phyloP scores from a whole-genome alignment of 2,888 invertebrate genomes.

The Drosophila subquinaria region DNA sequence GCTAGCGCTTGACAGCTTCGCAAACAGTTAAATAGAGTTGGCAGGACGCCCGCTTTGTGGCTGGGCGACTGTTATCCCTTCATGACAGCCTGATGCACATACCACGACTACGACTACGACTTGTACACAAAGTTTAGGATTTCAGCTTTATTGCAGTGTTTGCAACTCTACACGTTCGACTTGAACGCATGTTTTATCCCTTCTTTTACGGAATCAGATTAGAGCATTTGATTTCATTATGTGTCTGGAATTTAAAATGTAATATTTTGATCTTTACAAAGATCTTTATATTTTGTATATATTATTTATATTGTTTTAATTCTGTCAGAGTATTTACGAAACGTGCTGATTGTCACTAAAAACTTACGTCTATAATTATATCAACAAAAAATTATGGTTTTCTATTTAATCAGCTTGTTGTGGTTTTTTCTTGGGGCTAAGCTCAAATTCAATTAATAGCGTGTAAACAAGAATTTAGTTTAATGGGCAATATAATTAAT shows the following conservation, averaged over 20 bases:
- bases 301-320: too few species aligned
- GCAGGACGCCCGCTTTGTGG: constrained; percentile 63
- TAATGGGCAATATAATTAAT: background rate
- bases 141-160: constrained; percentile 30
- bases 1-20: constrained; percentile 78
- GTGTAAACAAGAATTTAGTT: constrained; percentile 46
- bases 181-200: background rate
- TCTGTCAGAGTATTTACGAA: background rate
- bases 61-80: constrained; percentile 45
- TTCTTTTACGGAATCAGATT: background rate
- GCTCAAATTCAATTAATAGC: constrained; percentile 51
- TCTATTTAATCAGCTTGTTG: constrained; percentile 28
- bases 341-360: background rate
- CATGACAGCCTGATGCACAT: constrained; percentile 36
- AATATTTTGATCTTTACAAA: background rate
- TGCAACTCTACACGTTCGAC: constrained; percentile 1
- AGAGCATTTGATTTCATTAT: background rate
- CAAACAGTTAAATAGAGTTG: constrained; percentile 82
- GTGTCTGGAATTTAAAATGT: too few species aligned
- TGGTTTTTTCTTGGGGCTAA: constrained; percentile 30
- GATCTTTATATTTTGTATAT: too few species aligned
- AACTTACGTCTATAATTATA: constrained; percentile 4
- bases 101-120: constrained; percentile 12
- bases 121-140: constrained; percentile 28
- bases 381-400: constrained; percentile 37